Evolutionary conservation across 2,888 invertebrate species (phyloP), one percentile per base, ranked within the genome.

Genomic region (Drosophila merina): DNA sequence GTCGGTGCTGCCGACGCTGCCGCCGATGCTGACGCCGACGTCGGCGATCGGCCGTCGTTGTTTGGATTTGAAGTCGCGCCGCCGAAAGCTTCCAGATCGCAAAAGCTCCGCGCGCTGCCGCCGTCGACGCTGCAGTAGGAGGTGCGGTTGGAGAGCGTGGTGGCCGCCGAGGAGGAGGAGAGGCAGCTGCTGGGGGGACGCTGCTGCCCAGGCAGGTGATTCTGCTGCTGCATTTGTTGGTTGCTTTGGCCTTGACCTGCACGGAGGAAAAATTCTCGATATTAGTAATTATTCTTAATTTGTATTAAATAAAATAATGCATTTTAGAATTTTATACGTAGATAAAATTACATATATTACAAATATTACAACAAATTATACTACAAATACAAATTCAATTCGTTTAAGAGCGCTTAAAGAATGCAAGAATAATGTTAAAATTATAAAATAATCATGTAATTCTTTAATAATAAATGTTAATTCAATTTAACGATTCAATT

Each of bases 111-210:
- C 9, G 80, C 77, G 57, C 76, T 81, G 70, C 82, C 90, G 56
- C 89, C 89, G 55, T 89, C 89, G 20, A 90, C 89, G 82, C 90
- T 90, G 59, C 90, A 90, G 62, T 90, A 90, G 26, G 91, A 91
- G 10, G 89, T 91, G 57, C 91, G 89, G 75, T 91, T 91, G 10
- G 90, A 91, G 72, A 90, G 88, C 50, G 88, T 83, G n/a, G 88
- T 88, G n/a, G 74, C 84, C 33, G 89, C 87, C 25, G 89, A 88
- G 10, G 90, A 89, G 38, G 82, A 84, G 8, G 70, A 70, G 72
- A 70, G 70, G n/a, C 70, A 70, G 72, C 70, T 72, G 47, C 70
- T 70, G 57, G 86, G 88, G 58, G 91, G 89, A 40, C 90, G 90
- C 63, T 88, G 91, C 86, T 57, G 90, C 78, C 71, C 88, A 1